phyloP scores from a whole-genome alignment of 2,113 vertebrate genomes.

The Serinus canaria region DNA sequence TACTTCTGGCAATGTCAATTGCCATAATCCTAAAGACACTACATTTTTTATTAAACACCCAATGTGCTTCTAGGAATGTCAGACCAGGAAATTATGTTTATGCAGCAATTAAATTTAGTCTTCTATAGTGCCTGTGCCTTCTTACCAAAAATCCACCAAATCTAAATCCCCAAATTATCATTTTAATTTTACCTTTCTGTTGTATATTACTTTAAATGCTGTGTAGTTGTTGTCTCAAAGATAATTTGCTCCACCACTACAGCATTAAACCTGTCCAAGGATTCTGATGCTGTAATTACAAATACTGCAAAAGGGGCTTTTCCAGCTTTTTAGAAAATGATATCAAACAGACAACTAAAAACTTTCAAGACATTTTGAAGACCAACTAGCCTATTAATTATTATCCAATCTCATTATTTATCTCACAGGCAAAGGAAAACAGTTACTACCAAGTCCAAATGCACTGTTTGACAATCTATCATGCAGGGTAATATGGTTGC shows the following conservation, averaged over 20 bases:
- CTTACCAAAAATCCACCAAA: accelerated
- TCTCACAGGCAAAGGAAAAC: neutral
- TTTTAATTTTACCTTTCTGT: neutral
- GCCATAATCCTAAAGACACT: neutral
- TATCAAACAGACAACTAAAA: neutral
- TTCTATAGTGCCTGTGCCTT: neutral
- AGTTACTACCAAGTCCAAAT: neutral
- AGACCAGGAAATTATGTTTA: neutral
- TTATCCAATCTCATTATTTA: neutral
- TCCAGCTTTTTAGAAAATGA: neutral
- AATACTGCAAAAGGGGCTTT: neutral
- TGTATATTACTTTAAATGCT: neutral
- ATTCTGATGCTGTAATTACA: neutral
- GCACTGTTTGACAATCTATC: neutral
- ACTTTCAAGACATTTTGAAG: neutral
- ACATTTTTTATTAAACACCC: neutral
- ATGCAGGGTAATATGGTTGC: neutral
- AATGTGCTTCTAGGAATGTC: neutral
- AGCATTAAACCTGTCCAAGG: neutral
- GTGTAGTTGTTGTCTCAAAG: neutral
- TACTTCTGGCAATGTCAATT: neutral
- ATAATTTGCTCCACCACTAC: neutral
- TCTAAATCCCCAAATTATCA: accelerated
- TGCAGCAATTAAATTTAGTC: neutral
- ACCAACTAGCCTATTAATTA: neutral